These are phyloP conservation scores for Nasonia oneida DNA, from an alignment of 2,888 invertebrate species.

Conservation along the genomic window DNA sequence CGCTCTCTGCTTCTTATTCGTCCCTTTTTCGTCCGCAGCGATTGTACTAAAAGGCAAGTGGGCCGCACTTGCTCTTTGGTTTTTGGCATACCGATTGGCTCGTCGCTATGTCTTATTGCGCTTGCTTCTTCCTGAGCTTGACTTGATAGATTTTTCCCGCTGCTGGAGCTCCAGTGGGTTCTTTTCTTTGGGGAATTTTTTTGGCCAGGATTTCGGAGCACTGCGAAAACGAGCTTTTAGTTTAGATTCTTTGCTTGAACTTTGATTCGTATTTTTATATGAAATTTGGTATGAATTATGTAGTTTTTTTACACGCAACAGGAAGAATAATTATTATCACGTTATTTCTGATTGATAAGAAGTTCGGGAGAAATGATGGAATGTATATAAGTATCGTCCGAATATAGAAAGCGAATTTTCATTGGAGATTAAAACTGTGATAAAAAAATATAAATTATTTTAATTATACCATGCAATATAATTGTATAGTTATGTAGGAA, in stretches of 20 bases:
- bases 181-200: neutral
- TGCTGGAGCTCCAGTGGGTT: neutral
- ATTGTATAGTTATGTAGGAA: too few species aligned
- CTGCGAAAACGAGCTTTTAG: too few species aligned
- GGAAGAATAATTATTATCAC: neutral
- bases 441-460: too few species aligned
- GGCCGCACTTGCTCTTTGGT: neutral
- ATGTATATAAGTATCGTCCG: too few species aligned
- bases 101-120: neutral
- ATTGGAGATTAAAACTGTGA: too few species aligned
- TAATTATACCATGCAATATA: too few species aligned
- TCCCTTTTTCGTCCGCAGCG: neutral
- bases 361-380: too few species aligned
- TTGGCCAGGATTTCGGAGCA: neutral
- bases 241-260: too few species aligned
- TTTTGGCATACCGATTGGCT: conserved; percentile 9
- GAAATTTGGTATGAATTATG: too few species aligned
- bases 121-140: neutral
- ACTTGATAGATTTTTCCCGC: neutral
- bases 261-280: too few species aligned
- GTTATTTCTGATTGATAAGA: neutral
- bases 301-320: neutral
- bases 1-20: neutral
- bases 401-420: too few species aligned
- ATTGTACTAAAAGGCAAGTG: neutral